Base-by-base conservation (phyloP, 1,140 invertebrate genomes). In the Drosophila albomicans region DNA sequence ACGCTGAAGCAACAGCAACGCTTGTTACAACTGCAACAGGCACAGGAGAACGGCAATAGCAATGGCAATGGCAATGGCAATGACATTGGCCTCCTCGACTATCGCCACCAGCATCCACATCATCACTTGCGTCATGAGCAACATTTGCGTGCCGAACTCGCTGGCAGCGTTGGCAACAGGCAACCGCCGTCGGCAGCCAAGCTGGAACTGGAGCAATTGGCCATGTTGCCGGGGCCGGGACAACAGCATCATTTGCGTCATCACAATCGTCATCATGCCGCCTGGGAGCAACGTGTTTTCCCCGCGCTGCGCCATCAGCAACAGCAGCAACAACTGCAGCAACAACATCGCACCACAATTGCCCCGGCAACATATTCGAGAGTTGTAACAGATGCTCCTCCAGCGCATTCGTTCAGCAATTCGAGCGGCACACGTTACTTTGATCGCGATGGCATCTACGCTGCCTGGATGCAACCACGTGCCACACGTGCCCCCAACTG, bases 161-260 rank as follows among this genome's bases (percentile, higher is more conserved):
- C 78, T 52, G 82, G 63, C 49, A 65, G 16, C 38, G 57, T 30
- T 11, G 46, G 30, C 56, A 73, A 73, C 48, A 45, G 51, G 28
- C 71, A 61, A 43, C 71, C 65, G 20, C 63, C 45, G 35, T 11
- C 6, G 38, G 3, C 73, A 68, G 57, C 68, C 76, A 1, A 13
- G 32, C 49, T 38, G 35, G 41, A 68, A 54, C 32, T 58, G 35
- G 51, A 73, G 30, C 65, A 38, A 38, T 10, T 30, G 51, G 49
- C 52, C 13, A 13, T 46, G 48, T 13, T 25, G 8, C 43, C 46
- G 5, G 38, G 52, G 1, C 49, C 58, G 7, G 76, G 78, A 7
- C 56, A 90, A 48, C 85, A 89, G 48, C 85, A 89, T 58, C 85
- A 91, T 49, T 77, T 89, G 68, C 75, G 85, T 8, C 85, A 89